Evolutionary conservation across 2,888 invertebrate species (phyloP), one percentile per base, ranked within the genome.

Genomic region (Adineta ricciae): DNA sequence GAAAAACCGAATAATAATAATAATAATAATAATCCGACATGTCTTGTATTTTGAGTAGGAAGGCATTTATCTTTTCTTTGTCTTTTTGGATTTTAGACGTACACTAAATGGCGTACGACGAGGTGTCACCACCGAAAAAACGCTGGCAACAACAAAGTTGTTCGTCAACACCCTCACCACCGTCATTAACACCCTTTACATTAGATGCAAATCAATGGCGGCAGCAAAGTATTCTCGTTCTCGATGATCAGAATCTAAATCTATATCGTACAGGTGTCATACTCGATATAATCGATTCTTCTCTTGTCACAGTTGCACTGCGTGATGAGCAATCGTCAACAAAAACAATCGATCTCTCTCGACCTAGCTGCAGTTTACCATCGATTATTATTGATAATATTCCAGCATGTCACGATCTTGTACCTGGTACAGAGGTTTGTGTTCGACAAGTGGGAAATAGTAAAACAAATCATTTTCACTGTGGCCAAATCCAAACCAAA

Each of bases 311-410:
- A 41, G n/a, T 41, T 41, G n/a, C 78, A 78, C 38, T 78, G 38
- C 38, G 41, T 78, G 41, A 78, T 78, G 24, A 78, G n/a, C 41
- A 38, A 78, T 41, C 38, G 41, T 41, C 41, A 41, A 78, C 19
- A 24, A 1, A 41, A 9, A 19, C 19, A n/a, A 9, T 38, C 41
- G 78, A 78, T 78, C 19, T 78, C 24, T 11, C n/a, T 41, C 38
- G 14, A 41, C 78, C 38, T 2, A 78, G 24, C n/a, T 78, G 21
- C n/a, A 41, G 24, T n/a, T n/a, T 41, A 41, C 41, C 78, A 78
- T 41, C 41, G 9, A 41, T 78, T 78, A 78, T 78, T 24, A 41
- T 78, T 41, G 78, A 78, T 78, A 78, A 78, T 78, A 78, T 78
- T 41, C 78, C 78, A 4, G 78, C 78, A 78, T 78, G 78, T 78